Conservation (phyloP, 2,113 vertebrate species). For the Lycaon pictus region DNA sequence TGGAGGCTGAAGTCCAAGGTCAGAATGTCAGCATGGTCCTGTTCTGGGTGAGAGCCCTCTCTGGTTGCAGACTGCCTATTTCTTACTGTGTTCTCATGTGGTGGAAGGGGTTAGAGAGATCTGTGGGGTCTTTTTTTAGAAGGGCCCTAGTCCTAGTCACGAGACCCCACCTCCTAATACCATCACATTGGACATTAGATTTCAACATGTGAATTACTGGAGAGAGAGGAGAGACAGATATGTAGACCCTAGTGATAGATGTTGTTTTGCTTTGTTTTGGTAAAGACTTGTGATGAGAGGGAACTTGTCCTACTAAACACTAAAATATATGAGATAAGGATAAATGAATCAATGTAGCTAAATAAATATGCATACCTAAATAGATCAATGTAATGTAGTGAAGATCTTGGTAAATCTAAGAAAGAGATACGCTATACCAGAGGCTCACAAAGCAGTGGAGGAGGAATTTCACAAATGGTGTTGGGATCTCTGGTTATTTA, state of each 20-base stretch:
- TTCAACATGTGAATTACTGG: neutral
- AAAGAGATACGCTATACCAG: neutral
- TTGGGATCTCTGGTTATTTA: neutral
- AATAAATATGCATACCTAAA: neutral
- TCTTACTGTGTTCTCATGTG: neutral
- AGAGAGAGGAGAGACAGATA: neutral
- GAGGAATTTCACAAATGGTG: neutral
- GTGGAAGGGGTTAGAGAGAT: neutral
- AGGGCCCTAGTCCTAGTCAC: neutral
- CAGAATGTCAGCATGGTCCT: fast-evolving
- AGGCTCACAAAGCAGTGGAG: neutral
- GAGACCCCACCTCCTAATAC: neutral
- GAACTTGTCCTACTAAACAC: neutral
- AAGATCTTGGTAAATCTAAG: neutral
- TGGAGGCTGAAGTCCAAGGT: neutral
- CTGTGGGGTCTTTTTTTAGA: neutral
- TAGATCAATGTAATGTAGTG: neutral
- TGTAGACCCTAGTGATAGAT: neutral
- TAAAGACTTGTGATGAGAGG: neutral
- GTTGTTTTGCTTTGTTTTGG: neutral
- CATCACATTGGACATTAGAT: neutral
- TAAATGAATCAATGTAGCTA: neutral
- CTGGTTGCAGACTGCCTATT: neutral
- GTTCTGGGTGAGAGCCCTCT: neutral
- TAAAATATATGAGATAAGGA: neutral